Percentiles rank a stretch among this genome's conserved stretches.
Evolutionary conservation across 2,888 invertebrate species (phyloP).

Genomic region (Tetragonula carbonaria): DNA sequence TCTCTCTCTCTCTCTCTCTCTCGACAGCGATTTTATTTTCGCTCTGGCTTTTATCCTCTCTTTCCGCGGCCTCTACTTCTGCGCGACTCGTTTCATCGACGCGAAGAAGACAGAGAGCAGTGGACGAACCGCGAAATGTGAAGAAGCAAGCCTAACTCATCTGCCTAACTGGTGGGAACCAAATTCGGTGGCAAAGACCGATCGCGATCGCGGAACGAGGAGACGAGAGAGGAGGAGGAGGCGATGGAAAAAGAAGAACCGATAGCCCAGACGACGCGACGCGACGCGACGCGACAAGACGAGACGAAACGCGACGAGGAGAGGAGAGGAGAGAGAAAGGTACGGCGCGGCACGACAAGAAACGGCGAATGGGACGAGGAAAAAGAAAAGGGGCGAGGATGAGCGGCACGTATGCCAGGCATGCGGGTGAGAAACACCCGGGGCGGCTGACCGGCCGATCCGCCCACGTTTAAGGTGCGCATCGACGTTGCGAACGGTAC

Average conservation of each 20-base stretch:
- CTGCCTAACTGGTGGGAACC: neutral
- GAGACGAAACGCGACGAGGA: neutral
- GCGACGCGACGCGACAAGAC: neutral
- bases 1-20: too few relatives aligned
- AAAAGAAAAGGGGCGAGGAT: slow-evolving; percentile 58
- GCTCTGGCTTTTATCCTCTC: neutral
- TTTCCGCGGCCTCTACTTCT: neutral
- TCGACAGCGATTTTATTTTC: neutral
- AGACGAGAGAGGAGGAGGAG: neutral
- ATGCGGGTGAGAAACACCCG: slow-evolving; percentile 82
- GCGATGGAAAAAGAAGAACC: neutral
- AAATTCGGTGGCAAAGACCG: neutral
- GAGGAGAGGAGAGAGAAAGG: slow-evolving; percentile 9
- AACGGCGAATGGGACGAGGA: neutral
- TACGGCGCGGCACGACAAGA: neutral
- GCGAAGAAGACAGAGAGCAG: neutral
- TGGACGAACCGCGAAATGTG: neutral
- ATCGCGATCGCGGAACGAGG: neutral
- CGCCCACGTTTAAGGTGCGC: slow-evolving; percentile 80
- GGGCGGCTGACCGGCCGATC: slow-evolving; percentile 73
- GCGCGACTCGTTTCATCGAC: neutral
- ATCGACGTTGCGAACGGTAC: slow-evolving; percentile 22
- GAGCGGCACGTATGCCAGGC: slow-evolving; percentile 74
- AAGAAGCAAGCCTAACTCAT: neutral
- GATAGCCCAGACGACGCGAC: slow-evolving; percentile 6